Percentiles rank a stretch among this genome's conserved stretches.
Conservation (phyloP, 2,113 vertebrate genomes). For the Spea bombifrons region DNA sequence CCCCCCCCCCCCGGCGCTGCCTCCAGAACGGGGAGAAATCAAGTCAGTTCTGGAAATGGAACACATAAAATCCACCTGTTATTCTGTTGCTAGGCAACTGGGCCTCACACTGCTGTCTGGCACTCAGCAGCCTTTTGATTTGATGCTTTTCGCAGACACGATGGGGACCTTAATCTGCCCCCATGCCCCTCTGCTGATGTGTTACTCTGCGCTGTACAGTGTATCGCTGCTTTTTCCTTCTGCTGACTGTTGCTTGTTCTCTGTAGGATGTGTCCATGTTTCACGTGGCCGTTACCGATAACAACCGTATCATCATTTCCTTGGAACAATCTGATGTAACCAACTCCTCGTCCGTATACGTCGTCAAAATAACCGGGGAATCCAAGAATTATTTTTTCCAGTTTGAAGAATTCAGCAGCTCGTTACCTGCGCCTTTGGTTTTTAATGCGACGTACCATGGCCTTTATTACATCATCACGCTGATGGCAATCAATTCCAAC, state of each 20-base stretch:
- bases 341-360: constrained; percentile 73
- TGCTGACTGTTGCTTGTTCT: constrained; percentile 25
- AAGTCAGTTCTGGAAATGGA: too few relatives aligned
- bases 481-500: constrained; percentile 71
- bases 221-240: background rate
- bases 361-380: constrained; percentile 85
- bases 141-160: too few relatives aligned
- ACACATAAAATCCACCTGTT: too few relatives aligned
- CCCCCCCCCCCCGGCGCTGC: too few relatives aligned
- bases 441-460: constrained; percentile 87
- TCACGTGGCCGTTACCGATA: constrained; percentile 72
- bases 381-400: constrained; percentile 78
- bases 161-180: too few relatives aligned
- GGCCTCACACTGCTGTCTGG: too few relatives aligned
- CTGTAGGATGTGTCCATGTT: constrained; percentile 69
- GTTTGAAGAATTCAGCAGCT: constrained; percentile 72
- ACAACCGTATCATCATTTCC: constrained; percentile 68
- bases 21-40: too few relatives aligned
- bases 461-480: constrained; percentile 81
- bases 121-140: too few relatives aligned
- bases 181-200: too few relatives aligned
- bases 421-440: constrained; percentile 70
- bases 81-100: too few relatives aligned
- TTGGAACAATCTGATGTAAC: constrained; percentile 79
- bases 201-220: too few relatives aligned